Conservation (phyloP, 1,140 invertebrate species). For the Cheumatopsyche charites region DNA sequence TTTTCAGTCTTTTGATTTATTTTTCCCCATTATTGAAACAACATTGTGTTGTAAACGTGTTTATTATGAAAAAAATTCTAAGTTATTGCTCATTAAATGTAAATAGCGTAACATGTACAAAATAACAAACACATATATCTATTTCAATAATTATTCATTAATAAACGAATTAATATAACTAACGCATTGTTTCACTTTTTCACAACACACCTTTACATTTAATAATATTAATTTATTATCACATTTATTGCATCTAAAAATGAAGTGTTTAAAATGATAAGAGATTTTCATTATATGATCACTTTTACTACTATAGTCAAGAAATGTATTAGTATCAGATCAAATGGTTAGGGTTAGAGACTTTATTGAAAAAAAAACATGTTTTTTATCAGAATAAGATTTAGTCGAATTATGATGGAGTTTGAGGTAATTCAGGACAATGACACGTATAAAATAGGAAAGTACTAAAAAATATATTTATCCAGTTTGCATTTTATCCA, state of each 20-base stretch:
- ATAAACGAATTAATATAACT: conserved; percentile 25
- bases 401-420: no score
- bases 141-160: conserved; percentile 20
- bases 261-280: no score
- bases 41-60: conserved; percentile 23
- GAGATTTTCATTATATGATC: no score
- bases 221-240: not conserved
- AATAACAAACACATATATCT: conserved; percentile 23
- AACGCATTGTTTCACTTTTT: conserved; percentile 7
- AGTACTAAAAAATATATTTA: no score
- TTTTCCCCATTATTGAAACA: not conserved
- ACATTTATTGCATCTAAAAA: not conserved
- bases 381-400: no score
- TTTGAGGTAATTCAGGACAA: no score
- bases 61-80: conserved; percentile 11
- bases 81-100: conserved; percentile 28
- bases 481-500: no score
- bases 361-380: no score
- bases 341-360: no score
- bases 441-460: no score
- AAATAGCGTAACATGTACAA: conserved; percentile 33
- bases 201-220: not conserved
- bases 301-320: no score
- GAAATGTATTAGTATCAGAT: no score
- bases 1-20: not conserved